Base-by-base conservation (phyloP, 2,113 vertebrate species). In the Opisthocomus hoazin region DNA sequence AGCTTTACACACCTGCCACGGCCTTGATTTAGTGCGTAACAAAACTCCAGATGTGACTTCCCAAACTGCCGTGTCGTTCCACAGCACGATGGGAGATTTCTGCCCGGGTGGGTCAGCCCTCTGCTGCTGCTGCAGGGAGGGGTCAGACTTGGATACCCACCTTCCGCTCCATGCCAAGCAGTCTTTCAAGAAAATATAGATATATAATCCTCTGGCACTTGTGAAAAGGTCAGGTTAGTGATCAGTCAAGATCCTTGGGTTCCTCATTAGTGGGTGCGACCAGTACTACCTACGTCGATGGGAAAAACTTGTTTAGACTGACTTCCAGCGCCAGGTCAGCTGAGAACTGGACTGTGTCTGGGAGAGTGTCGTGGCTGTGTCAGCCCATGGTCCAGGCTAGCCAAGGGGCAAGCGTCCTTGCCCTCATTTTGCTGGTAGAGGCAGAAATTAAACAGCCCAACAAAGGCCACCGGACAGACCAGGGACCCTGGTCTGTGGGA, bases 21-120 rank as follows among this genome's bases (percentile, higher is more conserved):
- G 34, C 75, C 53, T 66, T 93, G 90, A 92, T 93, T 93, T 94
- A 95, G 66, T 15, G 48, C 0, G 10, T 65, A 83, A 85, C 57
- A 43, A 48, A 92, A 83, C 68, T 85, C 92, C 92, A 94, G 83
- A 79, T 86, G 92, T 65, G 83, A 53, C 78, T 77, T 78, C 69
- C 86, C 88, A 76, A 93, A 50, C 30, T 0, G 0, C n/a, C 0
- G 0, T 34, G 56, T 23, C 12, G 3, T 46, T 77, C 45, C 15
- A 13, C 11, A 7, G 86, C 76, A 45, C 1, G 0, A 20, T 8
- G 27, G 29, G 61, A 30, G 39, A 54, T 60, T 85, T 71, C 70
- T 96, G 77, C 46, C 57, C 0, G 0, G 3, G 17, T 23, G 30
- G 45, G 63, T 66, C 70, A 34, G 68, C 65, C 36, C 46, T 75